Percentiles rank a stretch among this genome's conserved stretches.
Evolutionary conservation across 2,888 invertebrate genomes (phyloP).

Genomic region (Slavum lentiscoides): DNA sequence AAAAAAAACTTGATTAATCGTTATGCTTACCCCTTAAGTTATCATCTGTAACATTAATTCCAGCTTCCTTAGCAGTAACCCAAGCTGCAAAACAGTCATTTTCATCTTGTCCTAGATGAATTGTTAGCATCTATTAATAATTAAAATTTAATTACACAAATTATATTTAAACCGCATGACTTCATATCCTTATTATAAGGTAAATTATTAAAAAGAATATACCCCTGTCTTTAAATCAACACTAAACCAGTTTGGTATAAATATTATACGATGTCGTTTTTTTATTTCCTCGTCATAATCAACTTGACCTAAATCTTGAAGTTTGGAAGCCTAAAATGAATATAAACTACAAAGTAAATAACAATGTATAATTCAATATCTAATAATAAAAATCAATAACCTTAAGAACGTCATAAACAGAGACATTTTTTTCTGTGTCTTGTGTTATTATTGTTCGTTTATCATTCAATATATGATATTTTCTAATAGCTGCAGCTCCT

Average conservation of each 20-base stretch:
- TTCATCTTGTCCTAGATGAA: slow-evolving; percentile 95
- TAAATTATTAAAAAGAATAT: slow-evolving; percentile 59
- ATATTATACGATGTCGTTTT: slow-evolving; percentile 87
- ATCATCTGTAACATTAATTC: slow-evolving; percentile 73
- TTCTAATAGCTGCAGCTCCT: slow-evolving; percentile 92
- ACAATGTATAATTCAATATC: background rate
- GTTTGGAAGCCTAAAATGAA: slow-evolving; percentile 68
- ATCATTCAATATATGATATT: slow-evolving; percentile 91
- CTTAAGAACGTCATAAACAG: slow-evolving; percentile 91
- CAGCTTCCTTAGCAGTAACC: slow-evolving; percentile 96
- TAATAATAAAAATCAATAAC: slow-evolving; percentile 61
- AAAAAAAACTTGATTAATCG: background rate
- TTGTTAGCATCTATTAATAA: slow-evolving; percentile 81
- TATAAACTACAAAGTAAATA: too few relatives aligned
- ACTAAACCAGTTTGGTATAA: slow-evolving; percentile 98
- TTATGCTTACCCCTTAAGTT: slow-evolving; percentile 72
- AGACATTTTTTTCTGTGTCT: slow-evolving; percentile 88
- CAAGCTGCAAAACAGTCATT: slow-evolving; percentile 97
- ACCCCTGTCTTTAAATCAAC: slow-evolving; percentile 98
- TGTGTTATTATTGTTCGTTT: slow-evolving; percentile 94
- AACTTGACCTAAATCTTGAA: slow-evolving; percentile 87
- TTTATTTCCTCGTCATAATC: slow-evolving; percentile 93
- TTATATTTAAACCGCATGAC: slow-evolving; percentile 53
- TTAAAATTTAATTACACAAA: background rate
- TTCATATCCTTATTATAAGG: background rate